phyloP scores from a whole-genome alignment of 1,140 invertebrate species.

The Triops longicaudatus region DNA sequence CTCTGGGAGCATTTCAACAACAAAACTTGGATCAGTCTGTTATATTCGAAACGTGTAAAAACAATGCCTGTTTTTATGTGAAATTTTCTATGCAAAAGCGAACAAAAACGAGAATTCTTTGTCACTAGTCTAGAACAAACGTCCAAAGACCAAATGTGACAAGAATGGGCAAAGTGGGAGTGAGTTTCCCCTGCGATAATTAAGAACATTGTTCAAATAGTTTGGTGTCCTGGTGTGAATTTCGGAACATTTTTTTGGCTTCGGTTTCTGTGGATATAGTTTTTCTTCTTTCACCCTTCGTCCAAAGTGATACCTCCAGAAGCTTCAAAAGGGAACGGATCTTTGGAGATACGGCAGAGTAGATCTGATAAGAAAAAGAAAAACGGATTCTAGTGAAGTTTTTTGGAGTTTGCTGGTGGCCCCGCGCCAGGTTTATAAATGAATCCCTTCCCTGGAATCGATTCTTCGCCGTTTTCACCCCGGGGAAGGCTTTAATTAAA shows the following conservation, averaged over 20 bases:
- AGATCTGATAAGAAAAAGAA: too few species aligned
- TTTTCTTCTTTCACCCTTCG: too few species aligned
- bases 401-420: background rate
- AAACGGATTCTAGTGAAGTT: too few species aligned
- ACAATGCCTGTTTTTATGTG: background rate
- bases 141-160: background rate
- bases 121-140: background rate
- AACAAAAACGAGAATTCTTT: background rate
- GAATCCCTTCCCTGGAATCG: slow-evolving; percentile 10
- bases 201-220: background rate
- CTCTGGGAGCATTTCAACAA: background rate
- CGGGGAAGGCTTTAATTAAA: background rate
- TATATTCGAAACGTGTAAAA: background rate
- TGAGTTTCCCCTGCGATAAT: background rate
- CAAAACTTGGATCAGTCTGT: background rate
- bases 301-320: too few species aligned
- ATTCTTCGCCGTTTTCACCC: background rate
- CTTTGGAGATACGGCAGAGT: too few species aligned
- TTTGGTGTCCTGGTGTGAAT: background rate
- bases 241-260: too few species aligned
- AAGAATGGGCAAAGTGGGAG: background rate
- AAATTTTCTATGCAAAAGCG: background rate
- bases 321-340: too few species aligned
- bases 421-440: background rate
- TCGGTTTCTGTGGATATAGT: too few species aligned